These are phyloP conservation scores for Scaptomyza graminum DNA, from an alignment of 1,140 invertebrate species.

Conservation along the genomic window DNA sequence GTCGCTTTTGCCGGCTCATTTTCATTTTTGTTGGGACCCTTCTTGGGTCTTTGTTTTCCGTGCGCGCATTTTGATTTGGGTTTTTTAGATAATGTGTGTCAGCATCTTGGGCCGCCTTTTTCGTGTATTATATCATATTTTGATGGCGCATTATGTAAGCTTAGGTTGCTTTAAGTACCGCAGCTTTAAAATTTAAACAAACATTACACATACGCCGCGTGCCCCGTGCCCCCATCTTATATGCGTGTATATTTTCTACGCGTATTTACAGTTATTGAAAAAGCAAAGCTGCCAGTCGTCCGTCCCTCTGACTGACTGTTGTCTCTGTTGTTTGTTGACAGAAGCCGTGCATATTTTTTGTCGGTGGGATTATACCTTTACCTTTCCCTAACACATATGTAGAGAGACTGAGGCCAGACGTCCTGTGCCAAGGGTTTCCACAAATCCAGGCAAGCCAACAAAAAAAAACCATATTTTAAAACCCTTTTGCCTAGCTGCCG, in stretches of 20 bases:
- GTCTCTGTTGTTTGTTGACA: slow-evolving; percentile 10
- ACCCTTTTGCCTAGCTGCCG: slow-evolving; percentile 26
- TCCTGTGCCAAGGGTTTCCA: slow-evolving; percentile 11
- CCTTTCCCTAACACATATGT: not conserved
- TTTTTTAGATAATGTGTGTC: slow-evolving; percentile 51
- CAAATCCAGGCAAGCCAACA: slow-evolving; percentile 30
- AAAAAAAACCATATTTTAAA: slow-evolving; percentile 39
- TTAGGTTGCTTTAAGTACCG: slow-evolving; percentile 14
- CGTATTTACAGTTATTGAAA: slow-evolving; percentile 40
- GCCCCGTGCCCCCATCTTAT: not conserved
- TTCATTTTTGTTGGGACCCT: slow-evolving; percentile 51
- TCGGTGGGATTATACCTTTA: slow-evolving; percentile 30
- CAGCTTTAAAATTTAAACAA: slow-evolving; percentile 30
- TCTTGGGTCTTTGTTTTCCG: slow-evolving; percentile 55
- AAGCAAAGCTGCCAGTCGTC: slow-evolving; percentile 19
- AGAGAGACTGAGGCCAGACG: slow-evolving; percentile 7
- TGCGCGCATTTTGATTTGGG: slow-evolving; percentile 63
- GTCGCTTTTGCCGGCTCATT: slow-evolving; percentile 20
- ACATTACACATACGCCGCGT: slow-evolving; percentile 52
- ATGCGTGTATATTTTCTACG: not conserved
- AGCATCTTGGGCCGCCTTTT: slow-evolving; percentile 12
- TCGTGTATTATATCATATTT: no score
- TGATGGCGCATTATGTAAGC: slow-evolving; percentile 14
- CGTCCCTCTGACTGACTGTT: not conserved
- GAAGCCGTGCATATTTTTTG: slow-evolving; percentile 22